These are phyloP conservation scores for Melanogrammus aeglefinus DNA, from an alignment of 2,797 vertebrate species.

Conservation along the genomic window DNA sequence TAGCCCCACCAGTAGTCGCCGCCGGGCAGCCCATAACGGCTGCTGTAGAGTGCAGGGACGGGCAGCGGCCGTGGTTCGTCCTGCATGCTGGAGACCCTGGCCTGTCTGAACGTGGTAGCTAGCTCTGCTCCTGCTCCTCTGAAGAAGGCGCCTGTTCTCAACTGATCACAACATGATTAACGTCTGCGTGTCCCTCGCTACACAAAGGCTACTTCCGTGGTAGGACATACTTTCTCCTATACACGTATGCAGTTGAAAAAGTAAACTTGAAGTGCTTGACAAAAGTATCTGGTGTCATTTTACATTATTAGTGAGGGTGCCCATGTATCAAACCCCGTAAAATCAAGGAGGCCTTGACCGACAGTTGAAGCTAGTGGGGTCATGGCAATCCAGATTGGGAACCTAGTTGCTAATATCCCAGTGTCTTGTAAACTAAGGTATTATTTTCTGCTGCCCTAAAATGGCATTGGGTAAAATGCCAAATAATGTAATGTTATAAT, in stretches of 20 bases:
- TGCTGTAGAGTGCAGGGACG: constrained; percentile 34
- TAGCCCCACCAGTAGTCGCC: constrained; percentile 35
- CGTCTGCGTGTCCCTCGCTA: neutral
- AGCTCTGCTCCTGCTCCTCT: neutral
- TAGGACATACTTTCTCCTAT: neutral
- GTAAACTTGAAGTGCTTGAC: neutral
- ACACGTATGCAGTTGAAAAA: neutral
- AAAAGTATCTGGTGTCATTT: neutral
- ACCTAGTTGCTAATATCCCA: neutral
- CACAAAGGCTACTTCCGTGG: neutral
- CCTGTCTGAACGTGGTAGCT: neutral
- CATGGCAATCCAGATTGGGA: too few species aligned
- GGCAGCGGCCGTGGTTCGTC: constrained; percentile 21
- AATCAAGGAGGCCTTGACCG: too few species aligned
- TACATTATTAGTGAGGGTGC: neutral
- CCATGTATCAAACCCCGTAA: too few species aligned
- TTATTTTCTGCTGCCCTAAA: neutral
- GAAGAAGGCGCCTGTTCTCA: neutral
- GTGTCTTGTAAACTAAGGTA: neutral
- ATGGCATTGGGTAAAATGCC: neutral
- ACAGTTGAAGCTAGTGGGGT: too few species aligned
- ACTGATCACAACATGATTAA: neutral
- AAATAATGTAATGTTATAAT: too few species aligned
- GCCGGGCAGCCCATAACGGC: constrained; percentile 27
- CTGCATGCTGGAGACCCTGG: neutral